Evolutionary conservation across 2,113 vertebrate genomes (phyloP), one percentile per base, ranked within the genome.

Genomic region (Laterallus jamaicensis): DNA sequence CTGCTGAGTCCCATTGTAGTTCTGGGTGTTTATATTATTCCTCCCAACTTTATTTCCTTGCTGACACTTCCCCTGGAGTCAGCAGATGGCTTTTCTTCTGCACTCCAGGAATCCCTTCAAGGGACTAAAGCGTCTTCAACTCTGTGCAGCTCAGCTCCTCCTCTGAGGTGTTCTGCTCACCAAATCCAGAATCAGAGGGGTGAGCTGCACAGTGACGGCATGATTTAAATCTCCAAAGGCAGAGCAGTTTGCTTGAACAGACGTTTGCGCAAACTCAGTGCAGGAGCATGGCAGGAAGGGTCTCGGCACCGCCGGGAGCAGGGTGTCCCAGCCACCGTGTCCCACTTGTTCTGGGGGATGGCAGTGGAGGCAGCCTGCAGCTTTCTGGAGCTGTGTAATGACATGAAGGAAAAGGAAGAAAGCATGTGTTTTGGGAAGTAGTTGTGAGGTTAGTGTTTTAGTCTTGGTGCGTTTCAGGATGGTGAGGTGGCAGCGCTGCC

Each of bases 71-170:
- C 78, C 50, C 47, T 84, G 81, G 64, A 95, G 87, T 70, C 86
- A 92, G 90, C 92, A 96, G 92, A 96, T 94, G 86, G 76, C 70
- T 95, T 93, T 92, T 90, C 62, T 88, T 79, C 82, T 0, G 3
- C 79, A 28, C 92, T 95, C 82, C 84, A 88, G 92, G 56, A 96
- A 79, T 95, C 83, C 81, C 77, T 94, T 75, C 73, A 68, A 79
- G 91, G 88, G 50, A 49, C 86, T 90, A 39, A 86, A 92, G 54
- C 52, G n/a, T 68, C 87, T 79, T 90, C 69, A 82, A 17, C 56
- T 58, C 15, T 25, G 42, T 73, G 76, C 70, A 86, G 16, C 52
- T 77, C 31, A 76, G 79, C 68, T 77, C 58, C 58, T 31, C 76
- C 60, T 15, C 28, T 86, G 56, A 42, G 42, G 11, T 49, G 25